Evolutionary conservation across 2,113 vertebrate genomes (phyloP).

Genomic region (Leptodactylus fuscus): DNA sequence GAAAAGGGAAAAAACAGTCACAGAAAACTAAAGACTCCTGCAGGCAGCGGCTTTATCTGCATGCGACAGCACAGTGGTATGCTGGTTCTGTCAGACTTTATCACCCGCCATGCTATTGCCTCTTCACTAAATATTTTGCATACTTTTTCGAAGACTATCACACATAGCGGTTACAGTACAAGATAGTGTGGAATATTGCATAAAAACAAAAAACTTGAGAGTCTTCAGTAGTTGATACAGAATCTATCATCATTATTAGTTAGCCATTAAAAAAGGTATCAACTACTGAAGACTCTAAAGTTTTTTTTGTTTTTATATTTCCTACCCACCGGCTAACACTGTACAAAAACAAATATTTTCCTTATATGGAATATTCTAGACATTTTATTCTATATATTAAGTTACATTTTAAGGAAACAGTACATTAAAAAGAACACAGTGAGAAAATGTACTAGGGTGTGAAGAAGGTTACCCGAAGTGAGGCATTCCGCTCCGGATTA

Average conservation of each 20-base stretch:
- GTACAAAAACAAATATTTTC: no score
- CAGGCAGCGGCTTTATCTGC: slow-evolving; percentile 3
- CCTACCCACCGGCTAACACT: no score
- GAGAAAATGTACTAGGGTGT: no score
- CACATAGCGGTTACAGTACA: not conserved
- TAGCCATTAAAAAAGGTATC: no score
- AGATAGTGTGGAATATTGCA: not conserved
- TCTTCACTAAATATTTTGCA: not conserved
- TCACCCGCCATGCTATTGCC: not conserved
- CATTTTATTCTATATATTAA: not conserved
- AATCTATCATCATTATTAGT: no score
- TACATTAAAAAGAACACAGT: not conserved
- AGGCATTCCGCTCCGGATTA: no score
- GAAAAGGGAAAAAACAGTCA: not conserved
- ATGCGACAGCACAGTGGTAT: not conserved
- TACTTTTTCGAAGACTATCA: not conserved
- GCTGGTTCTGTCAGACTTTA: not conserved
- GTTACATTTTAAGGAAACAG: not conserved
- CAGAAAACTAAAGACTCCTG: slow-evolving; percentile 23
- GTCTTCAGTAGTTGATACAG: no score
- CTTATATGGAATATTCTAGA: no score
- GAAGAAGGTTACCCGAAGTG: no score
- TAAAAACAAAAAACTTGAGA: no score
- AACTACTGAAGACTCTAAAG: no score
- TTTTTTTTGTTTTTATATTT: no score